Base-by-base conservation (phyloP, 64 coral and sea anemone species). In the Exaiptasia diaphana region DNA sequence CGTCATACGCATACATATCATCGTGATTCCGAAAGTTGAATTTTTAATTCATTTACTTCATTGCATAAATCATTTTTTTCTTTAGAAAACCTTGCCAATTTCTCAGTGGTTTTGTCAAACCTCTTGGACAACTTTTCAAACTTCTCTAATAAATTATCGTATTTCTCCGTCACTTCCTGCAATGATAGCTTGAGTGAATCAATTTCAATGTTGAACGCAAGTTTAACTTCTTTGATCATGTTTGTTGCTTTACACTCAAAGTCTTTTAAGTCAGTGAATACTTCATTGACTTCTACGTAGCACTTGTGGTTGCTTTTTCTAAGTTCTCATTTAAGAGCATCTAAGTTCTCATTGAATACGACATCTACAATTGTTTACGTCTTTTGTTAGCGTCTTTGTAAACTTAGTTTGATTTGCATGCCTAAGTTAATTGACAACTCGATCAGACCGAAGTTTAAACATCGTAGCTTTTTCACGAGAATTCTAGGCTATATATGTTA, bases 21-120 rank as follows among this genome's bases (percentile, higher is more conserved):
- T n/a, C n/a, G 12, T 68, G 31, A 33, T 37, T 40, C 64, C 53
- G 53, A 56, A 5, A 56, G 25, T 56, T 56, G 53, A 56, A 56
- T 56, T 56, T 56, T 56, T 68, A 68, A 68, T 18, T 68, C 38
- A 40, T 36, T 68, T 68, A 68, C 64, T 68, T 68, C 64, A 13
- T 68, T 68, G n/a, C 64, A 40, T 40, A 68, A 68, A 33, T 68
- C 27, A 33, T 68, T 31, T 13, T 37, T 40, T 40, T 33, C 30
- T 68, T 68, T 68, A 13, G 64, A 37, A 37, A 68, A 31, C 31
- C 37, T 68, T 27, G 18, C 31, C 5, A 68, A 13, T 68, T 56
- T 56, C 53, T 56, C 53, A 56, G 53, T 56, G 14, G 14, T 23
- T 56, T 56, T 56, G 25, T 56, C 53, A 15, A 56, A 56, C 53